Evolutionary conservation across 2,888 invertebrate genomes (phyloP).

Genomic region (Bhutanitis thaidina): DNA sequence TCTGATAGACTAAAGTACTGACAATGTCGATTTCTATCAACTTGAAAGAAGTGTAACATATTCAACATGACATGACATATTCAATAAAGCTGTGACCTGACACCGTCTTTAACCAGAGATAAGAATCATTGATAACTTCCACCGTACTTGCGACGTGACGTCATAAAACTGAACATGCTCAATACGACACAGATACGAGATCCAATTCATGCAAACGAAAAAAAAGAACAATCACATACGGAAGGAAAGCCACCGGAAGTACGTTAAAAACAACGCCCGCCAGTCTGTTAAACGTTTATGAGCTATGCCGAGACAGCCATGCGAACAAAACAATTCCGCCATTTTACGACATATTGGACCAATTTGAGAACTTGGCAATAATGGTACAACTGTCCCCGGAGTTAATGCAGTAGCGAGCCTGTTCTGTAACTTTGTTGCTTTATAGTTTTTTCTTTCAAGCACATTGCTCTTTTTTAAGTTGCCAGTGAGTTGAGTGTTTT

Average conservation of each 20-base stretch:
- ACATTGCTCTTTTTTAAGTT: neutral
- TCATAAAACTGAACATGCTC: neutral
- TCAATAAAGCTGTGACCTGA: no score
- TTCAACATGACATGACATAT: no score
- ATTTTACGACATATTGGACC: constrained; percentile 20
- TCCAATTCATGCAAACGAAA: neutral
- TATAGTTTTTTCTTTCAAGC: constrained; percentile 1
- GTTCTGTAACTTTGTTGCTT: constrained; percentile 3
- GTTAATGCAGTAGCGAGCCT: constrained; percentile 14
- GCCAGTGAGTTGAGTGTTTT: neutral
- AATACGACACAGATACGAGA: neutral
- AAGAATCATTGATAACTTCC: no score
- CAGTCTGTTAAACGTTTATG: constrained; percentile 24
- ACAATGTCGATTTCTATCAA: no score
- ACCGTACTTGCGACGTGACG: no score
- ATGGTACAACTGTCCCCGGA: constrained; percentile 12
- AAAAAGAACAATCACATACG: constrained; percentile 7
- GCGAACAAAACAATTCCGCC: constrained; percentile 23
- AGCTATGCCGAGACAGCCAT: constrained; percentile 16
- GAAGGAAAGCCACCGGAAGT: constrained; percentile 10
- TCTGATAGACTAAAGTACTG: no score
- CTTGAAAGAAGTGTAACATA: no score
- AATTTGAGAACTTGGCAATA: constrained; percentile 22
- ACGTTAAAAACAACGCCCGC: constrained; percentile 12
- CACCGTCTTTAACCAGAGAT: no score